Evolutionary conservation across 2,797 vertebrate genomes (phyloP), one percentile per base, ranked within the genome.

Genomic region (Argya squamiceps): DNA sequence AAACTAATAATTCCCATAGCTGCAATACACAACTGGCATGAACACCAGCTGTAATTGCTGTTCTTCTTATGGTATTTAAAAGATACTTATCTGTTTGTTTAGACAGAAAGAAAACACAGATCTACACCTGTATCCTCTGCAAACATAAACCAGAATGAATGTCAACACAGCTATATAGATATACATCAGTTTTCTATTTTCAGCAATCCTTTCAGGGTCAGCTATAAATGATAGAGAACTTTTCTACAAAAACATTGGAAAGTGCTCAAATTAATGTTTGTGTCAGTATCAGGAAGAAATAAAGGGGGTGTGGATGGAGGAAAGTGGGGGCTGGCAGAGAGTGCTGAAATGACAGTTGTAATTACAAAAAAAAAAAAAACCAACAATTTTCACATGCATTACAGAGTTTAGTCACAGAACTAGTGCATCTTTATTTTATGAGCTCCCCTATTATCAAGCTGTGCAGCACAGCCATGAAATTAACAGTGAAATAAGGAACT

Each of bases 341-440:
- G 36, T 2, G 22, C 12, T 59, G 43, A 92, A 94, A 93, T 60
- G 43, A 47, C 85, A 95, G 69, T 41, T 93, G 94, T 82, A 91
- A 94, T 91, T 96, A 88, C 34, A 88, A 89, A 89, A 92, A 77
- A 47, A 73, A 70, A 71, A 69, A 73, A 71, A 67, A 59, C 50
- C 37, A 94, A 17, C 59, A 60, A 83, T 89, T 94, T 95, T 90
- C 82, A 73, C 87, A 95, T 67, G 91, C 88, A 93, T 97, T 96
- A 93, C 95, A 92, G 93, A 88, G 50, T 90, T 96, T 95, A 95
- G 96, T 90, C 94, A 97, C 80, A 93, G 95, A 92, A 81, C 76
- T 56, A 56, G 47, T 26, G 34, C 44, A 81, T 81, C 89, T 86
- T 79, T 91, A 95, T 91, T 88, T 91, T 96, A 71, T 75, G 82